Percentiles rank a stretch among this genome's conserved stretches.
Evolutionary conservation across 2,888 invertebrate genomes (phyloP).

Genomic region (Ganaspis brasiliensis): DNA sequence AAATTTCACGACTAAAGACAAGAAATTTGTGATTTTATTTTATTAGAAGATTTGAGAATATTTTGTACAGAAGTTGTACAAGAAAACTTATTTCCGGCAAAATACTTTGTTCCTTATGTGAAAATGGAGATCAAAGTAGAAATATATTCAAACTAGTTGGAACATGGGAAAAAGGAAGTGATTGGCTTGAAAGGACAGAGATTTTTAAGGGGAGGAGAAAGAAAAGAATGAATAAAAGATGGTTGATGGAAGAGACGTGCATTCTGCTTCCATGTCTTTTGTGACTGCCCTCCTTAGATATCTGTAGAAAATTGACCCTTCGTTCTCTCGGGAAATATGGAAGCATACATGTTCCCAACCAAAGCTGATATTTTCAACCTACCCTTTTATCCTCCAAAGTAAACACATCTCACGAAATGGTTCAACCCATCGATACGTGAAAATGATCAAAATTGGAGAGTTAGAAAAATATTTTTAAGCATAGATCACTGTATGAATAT

Average conservation of each 20-base stretch:
- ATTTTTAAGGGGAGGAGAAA: not conserved
- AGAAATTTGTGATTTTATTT: too few relatives aligned
- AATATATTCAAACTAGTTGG: constrained; percentile 11
- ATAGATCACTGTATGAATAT: too few relatives aligned
- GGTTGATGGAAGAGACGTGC: constrained; percentile 2
- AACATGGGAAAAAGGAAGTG: constrained; percentile 5
- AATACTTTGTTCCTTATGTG: not conserved
- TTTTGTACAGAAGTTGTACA: not conserved
- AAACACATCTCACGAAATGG: constrained; percentile 18
- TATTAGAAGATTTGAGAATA: too few relatives aligned
- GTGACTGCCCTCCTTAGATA: not conserved
- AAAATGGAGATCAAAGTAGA: not conserved
- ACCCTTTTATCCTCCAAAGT: constrained; percentile 44
- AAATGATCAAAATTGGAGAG: too few relatives aligned
- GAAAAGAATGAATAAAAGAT: constrained; percentile 35
- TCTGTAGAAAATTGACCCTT: constrained; percentile 36
- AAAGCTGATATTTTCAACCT: constrained; percentile 42
- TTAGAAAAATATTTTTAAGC: too few relatives aligned
- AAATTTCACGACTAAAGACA: too few relatives aligned
- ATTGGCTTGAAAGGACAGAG: not conserved
- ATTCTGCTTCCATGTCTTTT: constrained; percentile 20
- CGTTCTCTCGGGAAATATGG: constrained; percentile 61
- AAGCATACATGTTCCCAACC: constrained; percentile 52
- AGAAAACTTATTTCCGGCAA: not conserved
- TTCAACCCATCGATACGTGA: not conserved